Evolutionary conservation across 1,140 invertebrate genomes (phyloP).

Genomic region (Anastrepha ludens): DNA sequence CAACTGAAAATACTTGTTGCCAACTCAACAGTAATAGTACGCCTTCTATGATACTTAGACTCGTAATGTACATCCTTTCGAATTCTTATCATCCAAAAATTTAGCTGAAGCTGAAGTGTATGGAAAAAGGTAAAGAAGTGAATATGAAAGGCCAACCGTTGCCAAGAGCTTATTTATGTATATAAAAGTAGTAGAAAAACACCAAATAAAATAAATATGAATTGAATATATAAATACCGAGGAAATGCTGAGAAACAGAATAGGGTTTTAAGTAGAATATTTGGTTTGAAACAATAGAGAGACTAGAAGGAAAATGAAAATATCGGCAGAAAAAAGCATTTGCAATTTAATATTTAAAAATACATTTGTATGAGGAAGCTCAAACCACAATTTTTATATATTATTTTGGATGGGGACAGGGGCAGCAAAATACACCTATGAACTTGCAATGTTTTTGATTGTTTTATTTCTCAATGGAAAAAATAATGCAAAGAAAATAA

Average conservation of each 20-base stretch:
- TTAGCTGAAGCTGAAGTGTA: not conserved
- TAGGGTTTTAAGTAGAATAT: not conserved
- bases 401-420: not conserved
- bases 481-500: slow-evolving; percentile 45
- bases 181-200: not conserved
- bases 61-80: too few species aligned
- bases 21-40: too few species aligned
- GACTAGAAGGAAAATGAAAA: not conserved
- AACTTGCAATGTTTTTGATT: not conserved
- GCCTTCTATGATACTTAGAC: too few species aligned
- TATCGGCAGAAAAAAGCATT: not conserved
- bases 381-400: not conserved
- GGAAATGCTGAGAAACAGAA: not conserved
- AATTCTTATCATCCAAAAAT: too few species aligned
- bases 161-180: not conserved
- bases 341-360: not conserved
- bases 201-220: slow-evolving; percentile 3
- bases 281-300: slow-evolving; percentile 7
- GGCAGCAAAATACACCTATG: not conserved
- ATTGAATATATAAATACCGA: not conserved
- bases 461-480: slow-evolving; percentile 13
- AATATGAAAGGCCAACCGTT: slow-evolving; percentile 36
- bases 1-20: too few species aligned
- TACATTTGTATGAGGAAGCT: not conserved
- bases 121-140: not conserved